phyloP scores from a whole-genome alignment of 2,888 invertebrate species.

The Xanthorhoe spadicearia region DNA sequence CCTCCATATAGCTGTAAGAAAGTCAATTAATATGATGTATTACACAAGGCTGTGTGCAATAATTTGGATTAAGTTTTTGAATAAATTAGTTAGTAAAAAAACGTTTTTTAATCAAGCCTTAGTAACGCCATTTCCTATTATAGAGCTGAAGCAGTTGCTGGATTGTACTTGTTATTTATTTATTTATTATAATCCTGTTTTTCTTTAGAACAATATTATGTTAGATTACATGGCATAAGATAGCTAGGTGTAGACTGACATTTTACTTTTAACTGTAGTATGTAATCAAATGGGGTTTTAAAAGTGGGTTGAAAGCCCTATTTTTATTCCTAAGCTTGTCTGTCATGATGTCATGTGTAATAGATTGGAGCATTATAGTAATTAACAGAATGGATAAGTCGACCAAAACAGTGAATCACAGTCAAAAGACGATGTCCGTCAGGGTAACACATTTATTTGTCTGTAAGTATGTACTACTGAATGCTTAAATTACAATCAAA shows the following conservation, averaged over 20 bases:
- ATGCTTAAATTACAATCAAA: background rate
- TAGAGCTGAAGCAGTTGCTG: background rate
- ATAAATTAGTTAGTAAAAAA: conserved; percentile 15
- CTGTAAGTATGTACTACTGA: conserved; percentile 42
- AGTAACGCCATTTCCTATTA: conserved; percentile 13
- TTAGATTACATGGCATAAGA: too few species aligned
- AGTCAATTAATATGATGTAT: conserved; percentile 61
- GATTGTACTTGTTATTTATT: too few species aligned
- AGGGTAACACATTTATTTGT: conserved; percentile 47
- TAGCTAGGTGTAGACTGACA: too few species aligned
- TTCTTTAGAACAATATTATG: too few species aligned
- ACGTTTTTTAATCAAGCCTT: conserved; percentile 13
- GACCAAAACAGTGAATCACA: conserved; percentile 5
- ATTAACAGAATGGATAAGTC: conserved; percentile 31
- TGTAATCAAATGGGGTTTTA: too few species aligned
- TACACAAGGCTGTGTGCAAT: conserved; percentile 70
- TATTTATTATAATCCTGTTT: too few species aligned
- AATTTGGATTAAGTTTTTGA: conserved; percentile 53
- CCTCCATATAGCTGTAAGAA: background rate
- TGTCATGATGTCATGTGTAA: background rate
- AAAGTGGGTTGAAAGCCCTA: too few species aligned
- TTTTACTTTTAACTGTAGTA: too few species aligned
- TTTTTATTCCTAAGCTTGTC: too few species aligned
- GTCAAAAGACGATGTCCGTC: conserved; percentile 54
- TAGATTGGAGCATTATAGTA: background rate